Conservation (phyloP, 2,888 invertebrate species). For the Andrena bicolor region DNA sequence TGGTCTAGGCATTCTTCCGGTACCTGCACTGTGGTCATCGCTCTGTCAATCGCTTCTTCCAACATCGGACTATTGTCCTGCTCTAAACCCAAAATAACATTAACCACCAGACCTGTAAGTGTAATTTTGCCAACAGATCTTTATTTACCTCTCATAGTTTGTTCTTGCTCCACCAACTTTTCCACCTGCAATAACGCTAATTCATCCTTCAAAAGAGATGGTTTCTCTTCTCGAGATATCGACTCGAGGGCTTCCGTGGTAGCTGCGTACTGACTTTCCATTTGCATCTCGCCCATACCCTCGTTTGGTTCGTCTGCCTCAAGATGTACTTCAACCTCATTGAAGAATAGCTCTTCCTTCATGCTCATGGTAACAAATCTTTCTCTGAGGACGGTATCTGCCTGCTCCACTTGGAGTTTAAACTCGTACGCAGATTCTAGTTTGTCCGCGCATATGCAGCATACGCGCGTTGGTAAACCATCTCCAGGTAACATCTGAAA, state of each 20-base stretch:
- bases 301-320: slow-evolving; percentile 69
- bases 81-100: slow-evolving; percentile 41
- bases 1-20: slow-evolving; percentile 16
- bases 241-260: slow-evolving; percentile 27
- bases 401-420: slow-evolving; percentile 83
- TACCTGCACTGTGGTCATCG: slow-evolving; percentile 12
- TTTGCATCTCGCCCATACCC: slow-evolving; percentile 52
- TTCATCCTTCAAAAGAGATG: slow-evolving; percentile 77
- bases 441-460: slow-evolving; percentile 80
- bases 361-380: slow-evolving; percentile 78
- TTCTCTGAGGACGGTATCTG: slow-evolving; percentile 79
- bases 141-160: slow-evolving; percentile 54
- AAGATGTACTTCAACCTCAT: slow-evolving; percentile 80
- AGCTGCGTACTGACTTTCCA: slow-evolving; percentile 67
- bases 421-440: slow-evolving; percentile 82
- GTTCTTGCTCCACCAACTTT: slow-evolving; percentile 73
- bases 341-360: slow-evolving; percentile 82
- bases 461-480: slow-evolving; percentile 81
- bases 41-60: slow-evolving; percentile 38
- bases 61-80: slow-evolving; percentile 35
- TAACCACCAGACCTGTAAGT: background rate
- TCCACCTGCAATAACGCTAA: slow-evolving; percentile 78
- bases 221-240: slow-evolving; percentile 59
- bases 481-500: slow-evolving; percentile 76
- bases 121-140: background rate